A percentile compares a stretch with the other conserved stretches of the same genome.
phyloP scores from a whole-genome alignment of 2,797 vertebrate species.

The Enteromius unitaeniatus region DNA sequence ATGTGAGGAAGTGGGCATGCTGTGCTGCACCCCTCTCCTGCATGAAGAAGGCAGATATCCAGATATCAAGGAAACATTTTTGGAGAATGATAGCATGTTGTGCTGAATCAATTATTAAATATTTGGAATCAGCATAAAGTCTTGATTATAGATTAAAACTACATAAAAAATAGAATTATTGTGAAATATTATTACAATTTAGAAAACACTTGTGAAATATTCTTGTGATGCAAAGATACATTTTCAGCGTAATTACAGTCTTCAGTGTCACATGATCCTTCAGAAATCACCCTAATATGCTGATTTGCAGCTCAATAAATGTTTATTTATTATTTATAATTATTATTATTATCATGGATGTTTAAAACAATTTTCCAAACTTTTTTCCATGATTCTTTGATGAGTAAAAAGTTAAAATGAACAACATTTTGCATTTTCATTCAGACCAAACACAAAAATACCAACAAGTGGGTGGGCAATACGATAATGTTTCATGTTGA shows the following conservation, averaged over 20 bases:
- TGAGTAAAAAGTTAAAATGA: too few species aligned
- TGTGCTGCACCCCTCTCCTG: conserved; percentile 38
- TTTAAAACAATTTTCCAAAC: too few species aligned
- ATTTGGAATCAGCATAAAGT: background rate
- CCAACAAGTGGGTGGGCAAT: too few species aligned
- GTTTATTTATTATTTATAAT: too few species aligned
- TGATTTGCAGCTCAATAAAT: too few species aligned
- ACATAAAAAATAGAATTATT: background rate
- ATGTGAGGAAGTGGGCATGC: conserved; percentile 54
- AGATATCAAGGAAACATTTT: too few species aligned
- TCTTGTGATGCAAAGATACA: background rate
- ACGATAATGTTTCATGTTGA: too few species aligned
- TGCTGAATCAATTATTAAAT: background rate
- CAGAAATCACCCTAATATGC: background rate
- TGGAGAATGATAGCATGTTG: background rate
- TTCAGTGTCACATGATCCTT: background rate
- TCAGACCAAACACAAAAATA: too few species aligned
- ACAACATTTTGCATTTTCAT: too few species aligned
- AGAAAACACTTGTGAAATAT: background rate
- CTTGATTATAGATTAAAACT: background rate
- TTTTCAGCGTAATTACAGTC: background rate
- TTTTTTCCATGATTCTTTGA: too few species aligned
- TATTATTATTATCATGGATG: too few species aligned
- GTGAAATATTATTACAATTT: background rate
- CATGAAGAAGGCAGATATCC: background rate